Base-by-base conservation (phyloP, 2,888 invertebrate species). In the Agrotis puta region DNA sequence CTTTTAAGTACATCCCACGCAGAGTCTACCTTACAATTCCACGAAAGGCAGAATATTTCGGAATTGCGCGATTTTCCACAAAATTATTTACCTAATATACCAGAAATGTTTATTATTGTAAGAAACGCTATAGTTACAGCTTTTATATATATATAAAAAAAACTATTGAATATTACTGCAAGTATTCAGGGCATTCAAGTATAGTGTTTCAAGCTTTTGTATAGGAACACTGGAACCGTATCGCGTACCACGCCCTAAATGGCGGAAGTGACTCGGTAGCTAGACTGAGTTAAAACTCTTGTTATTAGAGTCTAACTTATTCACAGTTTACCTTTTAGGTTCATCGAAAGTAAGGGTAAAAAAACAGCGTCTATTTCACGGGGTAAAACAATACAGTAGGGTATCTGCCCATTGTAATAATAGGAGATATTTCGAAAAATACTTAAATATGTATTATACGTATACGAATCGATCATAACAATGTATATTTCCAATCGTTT, bases 211-310 rank as follows among this genome's bases (percentile, higher is more conserved):
- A 22, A 45, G 22, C 13, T 58, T 62, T 53, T 57, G 22, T 54
- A n/a, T 27, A 47, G 33, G 48, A 48, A 57, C 18, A 33, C 22
- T 62, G 62, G 27, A 64, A 76, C 14, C 50, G 20, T 27, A 57
- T 43, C 20, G 24, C 50, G 45, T 5, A 63, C 74, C 79, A 77
- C 79, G 66, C 76, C 76, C 62, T 59, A 63, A 74, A 74, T 74
- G 13, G 24, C 53, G 24, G 54, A 57, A 61, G 27, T 22, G n/a
- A 20, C 33, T 45, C 22, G 24, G 27, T 47, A 22, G 47, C 61
- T 48, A 53, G 18, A 47, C 39, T 51, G 5, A 61, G 61, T 78
- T 51, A 54, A 62, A 62, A 51, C 27, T 20, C 20, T 7, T 24
- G 6, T 39, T 56, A 45, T 14, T 24, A 16, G 11, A 50, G 70